Evolutionary conservation across 2,113 vertebrate species (phyloP).

Genomic region (Orthochromis indermauri): DNA sequence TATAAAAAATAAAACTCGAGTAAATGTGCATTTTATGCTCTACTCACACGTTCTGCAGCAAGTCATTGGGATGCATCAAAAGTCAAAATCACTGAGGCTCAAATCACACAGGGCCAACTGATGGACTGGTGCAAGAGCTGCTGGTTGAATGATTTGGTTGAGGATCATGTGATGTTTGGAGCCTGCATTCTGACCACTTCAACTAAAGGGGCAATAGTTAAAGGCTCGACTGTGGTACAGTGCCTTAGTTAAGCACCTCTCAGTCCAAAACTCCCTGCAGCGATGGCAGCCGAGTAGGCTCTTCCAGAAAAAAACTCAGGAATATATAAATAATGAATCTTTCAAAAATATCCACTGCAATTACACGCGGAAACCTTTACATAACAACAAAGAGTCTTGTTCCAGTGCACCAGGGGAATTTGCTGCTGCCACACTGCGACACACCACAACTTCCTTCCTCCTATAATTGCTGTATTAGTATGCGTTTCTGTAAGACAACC

Average conservation of each 20-base stretch:
- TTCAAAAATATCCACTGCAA: conserved; percentile 65
- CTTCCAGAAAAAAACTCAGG: conserved; percentile 60
- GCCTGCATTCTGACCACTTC: conserved; percentile 32
- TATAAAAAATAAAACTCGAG: background rate
- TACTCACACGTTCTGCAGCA: background rate
- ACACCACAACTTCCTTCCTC: conserved; percentile 49
- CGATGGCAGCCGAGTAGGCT: conserved; percentile 24
- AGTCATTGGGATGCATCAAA: conserved; percentile 40
- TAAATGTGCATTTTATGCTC: conserved; percentile 10
- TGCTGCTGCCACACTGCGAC: conserved; percentile 44
- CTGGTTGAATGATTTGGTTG: conserved; percentile 35
- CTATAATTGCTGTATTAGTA: conserved; percentile 69
- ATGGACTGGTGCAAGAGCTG: conserved; percentile 46
- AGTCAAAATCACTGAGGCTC: conserved; percentile 56
- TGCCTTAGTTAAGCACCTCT: conserved; percentile 52
- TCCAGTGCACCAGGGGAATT: conserved; percentile 66
- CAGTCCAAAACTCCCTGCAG: conserved; percentile 24
- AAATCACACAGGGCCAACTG: conserved; percentile 58
- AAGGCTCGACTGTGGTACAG: conserved; percentile 30
- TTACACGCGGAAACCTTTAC: conserved; percentile 67
- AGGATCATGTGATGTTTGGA: background rate
- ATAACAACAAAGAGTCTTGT: conserved; percentile 70
- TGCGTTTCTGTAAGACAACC: conserved; percentile 58
- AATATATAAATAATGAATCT: conserved; percentile 70
- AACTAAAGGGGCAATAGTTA: conserved; percentile 28